A percentile compares a stretch with the other conserved stretches of the same genome.
Conservation (phyloP, 2,888 invertebrate species). For the Gandaritis pyraliata region DNA sequence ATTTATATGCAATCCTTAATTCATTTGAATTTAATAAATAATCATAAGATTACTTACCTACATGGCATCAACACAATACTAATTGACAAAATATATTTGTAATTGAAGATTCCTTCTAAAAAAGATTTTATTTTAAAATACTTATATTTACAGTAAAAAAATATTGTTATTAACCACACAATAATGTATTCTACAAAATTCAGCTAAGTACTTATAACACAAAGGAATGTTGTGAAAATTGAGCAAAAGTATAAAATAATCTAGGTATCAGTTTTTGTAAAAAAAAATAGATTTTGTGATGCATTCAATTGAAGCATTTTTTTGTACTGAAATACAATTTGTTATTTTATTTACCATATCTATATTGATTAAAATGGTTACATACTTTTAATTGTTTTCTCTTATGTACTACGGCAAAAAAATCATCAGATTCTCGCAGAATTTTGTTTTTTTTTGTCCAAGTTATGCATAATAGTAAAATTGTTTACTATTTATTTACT, state of each 20-base stretch:
- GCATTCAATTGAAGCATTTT: neutral
- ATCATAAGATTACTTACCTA: conserved; percentile 29
- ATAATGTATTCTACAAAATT: conserved; percentile 20
- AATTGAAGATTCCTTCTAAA: neutral
- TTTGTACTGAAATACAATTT: neutral
- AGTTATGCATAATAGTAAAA: too few species aligned
- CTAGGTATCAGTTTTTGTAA: conserved; percentile 1
- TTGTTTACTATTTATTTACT: too few species aligned
- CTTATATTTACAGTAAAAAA: conserved; percentile 12
- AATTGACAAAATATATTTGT: conserved; percentile 1
- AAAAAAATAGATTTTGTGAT: neutral
- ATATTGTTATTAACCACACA: conserved; percentile 26
- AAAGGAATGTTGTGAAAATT: conserved; percentile 65
- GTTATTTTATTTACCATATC: neutral
- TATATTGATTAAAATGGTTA: too few species aligned
- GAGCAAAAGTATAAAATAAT: conserved; percentile 60
- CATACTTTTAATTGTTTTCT: neutral
- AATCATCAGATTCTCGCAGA: too few species aligned
- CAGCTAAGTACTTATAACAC: conserved; percentile 11
- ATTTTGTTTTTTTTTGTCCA: too few species aligned
- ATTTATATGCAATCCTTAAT: conserved; percentile 17
- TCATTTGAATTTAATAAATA: conserved; percentile 24
- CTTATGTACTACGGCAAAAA: too few species aligned
- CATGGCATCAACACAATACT: conserved; percentile 31
- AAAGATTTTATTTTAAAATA: conserved; percentile 17